Evolutionary conservation across 30 jellyfish, hydroid and myxozoan species (phyloP), one percentile per base, ranked within the genome.

Genomic region (Chironex yamaguchii): DNA sequence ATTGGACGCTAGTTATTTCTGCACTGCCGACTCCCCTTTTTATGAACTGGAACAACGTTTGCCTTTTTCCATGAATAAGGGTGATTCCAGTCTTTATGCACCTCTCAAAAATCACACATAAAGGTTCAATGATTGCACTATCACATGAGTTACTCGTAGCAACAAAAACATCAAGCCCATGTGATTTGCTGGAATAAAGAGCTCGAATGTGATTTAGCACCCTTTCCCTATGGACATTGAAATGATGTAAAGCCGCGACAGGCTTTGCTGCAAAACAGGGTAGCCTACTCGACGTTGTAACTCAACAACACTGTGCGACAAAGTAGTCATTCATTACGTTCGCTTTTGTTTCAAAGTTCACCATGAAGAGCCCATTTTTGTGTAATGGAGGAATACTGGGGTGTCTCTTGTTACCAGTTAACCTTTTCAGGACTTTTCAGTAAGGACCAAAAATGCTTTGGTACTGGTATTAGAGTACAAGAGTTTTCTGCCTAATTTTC

Each of bases 31-130:
- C 77, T 62, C 32, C 90, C 90, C 86, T 58, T 78, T 62, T 78
- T 78, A 62, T 54, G 88, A 62, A 58, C 36, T 22, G 90, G 90
- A 62, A 58, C 86, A 62, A 78, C 77, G 62, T 78, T 78, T 53
- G 84, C 91, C 65, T 64, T 62, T 29, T 62, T 62, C 87, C 91
- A n/a, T n/a, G n/a, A n/a, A n/a, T n/a, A n/a, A n/a, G n/a, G n/a
- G n/a, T n/a, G n/a, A n/a, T n/a, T n/a, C n/a, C n/a, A n/a, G n/a
- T n/a, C n/a, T n/a, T n/a, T n/a, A n/a, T n/a, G n/a, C n/a, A n/a
- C n/a, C n/a, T n/a, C n/a, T n/a, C n/a, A n/a, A n/a, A n/a, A n/a
- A n/a, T n/a, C n/a, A n/a, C n/a, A n/a, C n/a, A n/a, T n/a, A n/a
- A n/a, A n/a, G 50, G 77, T 25, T 67, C 71, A 66, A 79, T 50